A percentile compares a stretch with the other conserved stretches of the same genome.
Conservation (phyloP, 2,113 vertebrate genomes). For the Lampris incognitus region DNA sequence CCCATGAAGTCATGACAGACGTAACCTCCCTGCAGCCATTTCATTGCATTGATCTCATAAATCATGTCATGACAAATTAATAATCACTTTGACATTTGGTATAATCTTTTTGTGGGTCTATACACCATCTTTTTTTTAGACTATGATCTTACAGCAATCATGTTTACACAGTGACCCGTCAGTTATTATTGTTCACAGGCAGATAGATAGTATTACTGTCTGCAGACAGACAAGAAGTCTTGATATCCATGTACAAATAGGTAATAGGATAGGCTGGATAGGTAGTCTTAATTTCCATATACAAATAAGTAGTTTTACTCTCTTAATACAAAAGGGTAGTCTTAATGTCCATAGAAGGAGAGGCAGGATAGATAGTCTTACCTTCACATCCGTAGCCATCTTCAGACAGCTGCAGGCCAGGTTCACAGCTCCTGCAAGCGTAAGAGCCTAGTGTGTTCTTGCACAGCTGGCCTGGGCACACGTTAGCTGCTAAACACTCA, state of each 20-base stretch:
- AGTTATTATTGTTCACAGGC: slow-evolving; percentile 10
- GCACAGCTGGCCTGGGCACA: slow-evolving; percentile 82
- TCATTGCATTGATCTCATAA: slow-evolving; percentile 70
- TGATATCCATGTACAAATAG: too few relatives aligned
- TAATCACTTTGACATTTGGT: slow-evolving; percentile 43
- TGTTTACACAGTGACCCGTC: not conserved
- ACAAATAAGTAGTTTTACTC: too few relatives aligned
- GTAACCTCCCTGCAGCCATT: slow-evolving; percentile 53
- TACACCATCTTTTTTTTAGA: slow-evolving; percentile 5
- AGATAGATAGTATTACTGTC: not conserved
- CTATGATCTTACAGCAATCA: not conserved
- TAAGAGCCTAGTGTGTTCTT: slow-evolving; percentile 82
- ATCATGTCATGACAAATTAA: slow-evolving; percentile 69
- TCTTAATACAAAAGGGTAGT: too few relatives aligned
- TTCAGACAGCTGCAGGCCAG: slow-evolving; percentile 72
- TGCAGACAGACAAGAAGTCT: too few relatives aligned
- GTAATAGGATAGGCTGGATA: too few relatives aligned
- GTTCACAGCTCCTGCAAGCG: slow-evolving; percentile 79
- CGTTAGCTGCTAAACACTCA: slow-evolving; percentile 69
- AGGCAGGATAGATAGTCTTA: slow-evolving; percentile 42
- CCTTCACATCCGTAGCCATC: slow-evolving; percentile 80
- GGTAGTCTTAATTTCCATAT: too few relatives aligned
- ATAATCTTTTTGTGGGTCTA: slow-evolving; percentile 37
- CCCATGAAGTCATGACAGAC: slow-evolving; percentile 77
- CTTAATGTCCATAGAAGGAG: not conserved